These are phyloP conservation scores for Centropristis striata DNA, from an alignment of 2,113 vertebrate species.

Conservation along the genomic window DNA sequence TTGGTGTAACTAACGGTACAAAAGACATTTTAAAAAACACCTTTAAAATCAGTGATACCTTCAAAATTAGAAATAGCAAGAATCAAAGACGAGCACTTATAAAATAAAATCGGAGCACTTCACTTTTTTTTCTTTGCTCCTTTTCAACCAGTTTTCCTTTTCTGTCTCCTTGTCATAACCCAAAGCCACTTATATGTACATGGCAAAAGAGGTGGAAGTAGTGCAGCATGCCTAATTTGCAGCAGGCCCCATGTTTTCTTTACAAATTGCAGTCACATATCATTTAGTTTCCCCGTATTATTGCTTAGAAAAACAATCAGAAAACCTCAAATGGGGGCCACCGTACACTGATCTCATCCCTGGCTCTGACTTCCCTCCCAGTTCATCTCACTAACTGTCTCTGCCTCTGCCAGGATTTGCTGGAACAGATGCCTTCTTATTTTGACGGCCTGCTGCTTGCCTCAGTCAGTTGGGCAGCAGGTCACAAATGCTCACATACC, in stretches of 20 bases:
- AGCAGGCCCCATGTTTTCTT: conserved; percentile 71
- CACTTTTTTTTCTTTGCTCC: conserved; percentile 1
- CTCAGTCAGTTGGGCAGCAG: conserved; percentile 72
- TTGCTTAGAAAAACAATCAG: conserved; percentile 73
- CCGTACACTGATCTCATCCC: conserved; percentile 53
- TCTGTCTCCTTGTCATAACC: conserved; percentile 43
- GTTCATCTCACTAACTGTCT: conserved; percentile 71
- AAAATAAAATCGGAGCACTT: not conserved
- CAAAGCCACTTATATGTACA: conserved; percentile 51
- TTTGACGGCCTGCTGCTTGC: conserved; percentile 72
- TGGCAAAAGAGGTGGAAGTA: conserved; percentile 50
- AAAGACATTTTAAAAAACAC: not conserved
- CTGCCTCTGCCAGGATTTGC: conserved; percentile 61
- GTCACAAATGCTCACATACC: conserved; percentile 69
- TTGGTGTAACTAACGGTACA: not conserved
- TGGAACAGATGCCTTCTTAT: conserved; percentile 79
- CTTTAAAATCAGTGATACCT: not conserved
- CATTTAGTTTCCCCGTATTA: conserved; percentile 79
- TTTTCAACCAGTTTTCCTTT: conserved; percentile 24
- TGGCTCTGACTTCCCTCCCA: conserved; percentile 50
- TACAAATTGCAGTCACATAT: conserved; percentile 79
- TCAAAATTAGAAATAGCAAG: not conserved
- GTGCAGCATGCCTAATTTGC: conserved; percentile 66
- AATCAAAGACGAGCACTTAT: not conserved
- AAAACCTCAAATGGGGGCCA: conserved; percentile 65